Evolutionary conservation across 1,140 invertebrate species (phyloP).

Genomic region (Bombus pyrosoma): DNA sequence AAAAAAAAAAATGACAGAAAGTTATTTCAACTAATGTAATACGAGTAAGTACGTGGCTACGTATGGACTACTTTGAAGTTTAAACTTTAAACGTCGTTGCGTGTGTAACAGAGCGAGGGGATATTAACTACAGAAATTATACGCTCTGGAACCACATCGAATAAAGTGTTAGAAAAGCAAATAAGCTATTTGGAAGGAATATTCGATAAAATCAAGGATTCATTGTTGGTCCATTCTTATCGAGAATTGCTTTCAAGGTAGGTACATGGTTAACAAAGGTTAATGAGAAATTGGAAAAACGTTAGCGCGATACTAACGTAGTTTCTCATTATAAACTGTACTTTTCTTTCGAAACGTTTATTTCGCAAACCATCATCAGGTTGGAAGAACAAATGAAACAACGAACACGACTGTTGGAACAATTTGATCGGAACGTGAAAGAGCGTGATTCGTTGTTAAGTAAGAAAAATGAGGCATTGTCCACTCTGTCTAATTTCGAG

Average conservation of each 20-base stretch:
- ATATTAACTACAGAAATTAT: slow-evolving; percentile 70
- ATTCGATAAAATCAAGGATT: slow-evolving; percentile 79
- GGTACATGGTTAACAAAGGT: no score
- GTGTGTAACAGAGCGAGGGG: slow-evolving; percentile 77
- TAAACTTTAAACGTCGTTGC: background rate
- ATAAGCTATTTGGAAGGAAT: slow-evolving; percentile 80
- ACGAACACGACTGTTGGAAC: slow-evolving; percentile 75
- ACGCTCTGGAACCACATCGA: slow-evolving; percentile 69
- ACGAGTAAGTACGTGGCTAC: no score
- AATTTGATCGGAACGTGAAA: slow-evolving; percentile 81
- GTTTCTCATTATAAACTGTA: background rate
- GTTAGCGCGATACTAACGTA: background rate
- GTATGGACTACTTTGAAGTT: no score
- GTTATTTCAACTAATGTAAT: background rate
- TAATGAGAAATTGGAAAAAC: background rate
- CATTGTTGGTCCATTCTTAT: slow-evolving; percentile 76
- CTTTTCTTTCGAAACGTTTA: background rate
- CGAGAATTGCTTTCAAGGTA: slow-evolving; percentile 82
- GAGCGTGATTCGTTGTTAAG: slow-evolving; percentile 82
- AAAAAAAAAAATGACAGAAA: background rate
- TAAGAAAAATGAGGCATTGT: slow-evolving; percentile 83
- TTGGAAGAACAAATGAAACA: slow-evolving; percentile 83
- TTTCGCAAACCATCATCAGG: slow-evolving; percentile 77
- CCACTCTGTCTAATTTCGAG: slow-evolving; percentile 83
- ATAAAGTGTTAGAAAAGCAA: slow-evolving; percentile 79